Conservation (phyloP, 2,797 vertebrate species). For the Podargus strigoides region DNA sequence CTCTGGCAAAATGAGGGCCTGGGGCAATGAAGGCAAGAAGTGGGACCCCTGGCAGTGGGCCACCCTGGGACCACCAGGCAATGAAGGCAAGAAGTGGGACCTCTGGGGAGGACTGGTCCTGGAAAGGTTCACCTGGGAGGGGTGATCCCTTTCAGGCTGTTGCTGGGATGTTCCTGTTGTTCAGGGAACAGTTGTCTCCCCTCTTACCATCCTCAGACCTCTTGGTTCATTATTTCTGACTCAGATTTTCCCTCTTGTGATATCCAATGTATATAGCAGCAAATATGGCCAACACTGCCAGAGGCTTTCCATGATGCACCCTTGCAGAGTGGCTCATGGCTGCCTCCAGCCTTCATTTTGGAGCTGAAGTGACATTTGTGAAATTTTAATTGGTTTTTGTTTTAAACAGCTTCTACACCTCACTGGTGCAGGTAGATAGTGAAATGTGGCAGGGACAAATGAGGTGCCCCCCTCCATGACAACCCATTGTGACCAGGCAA, state of each 20-base stretch:
- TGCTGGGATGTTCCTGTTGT: neutral
- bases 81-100: neutral
- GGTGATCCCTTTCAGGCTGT: neutral
- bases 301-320: neutral
- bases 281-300: accelerated
- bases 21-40: neutral
- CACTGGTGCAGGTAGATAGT: accelerated
- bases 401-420: neutral
- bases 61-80: too few relatives aligned
- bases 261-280: neutral
- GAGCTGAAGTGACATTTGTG: neutral
- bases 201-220: neutral
- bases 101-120: neutral
- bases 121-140: neutral
- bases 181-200: neutral
- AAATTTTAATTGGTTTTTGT: neutral
- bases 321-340: neutral
- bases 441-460: neutral
- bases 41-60: neutral
- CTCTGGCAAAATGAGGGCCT: neutral
- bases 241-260: neutral
- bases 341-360: neutral
- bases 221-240: neutral
- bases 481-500: accelerated
- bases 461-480: accelerated